Percentiles rank a stretch among this genome's conserved stretches.
Evolutionary conservation across 92 coral and sea anemone genomes (phyloP).

Genomic region (Plumapathes pennacea): DNA sequence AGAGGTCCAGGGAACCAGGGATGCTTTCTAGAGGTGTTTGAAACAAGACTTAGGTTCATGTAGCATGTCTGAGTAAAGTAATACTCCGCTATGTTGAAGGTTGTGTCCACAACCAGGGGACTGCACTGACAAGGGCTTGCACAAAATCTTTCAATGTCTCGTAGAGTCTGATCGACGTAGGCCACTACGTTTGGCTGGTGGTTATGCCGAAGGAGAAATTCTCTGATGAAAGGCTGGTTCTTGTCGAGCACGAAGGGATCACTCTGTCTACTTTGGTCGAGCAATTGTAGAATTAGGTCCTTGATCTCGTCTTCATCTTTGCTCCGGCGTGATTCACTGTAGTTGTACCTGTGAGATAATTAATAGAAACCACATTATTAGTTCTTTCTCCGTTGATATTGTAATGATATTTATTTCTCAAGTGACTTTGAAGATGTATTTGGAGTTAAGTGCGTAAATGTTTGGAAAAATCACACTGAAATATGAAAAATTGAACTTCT

Average conservation of each 20-base stretch:
- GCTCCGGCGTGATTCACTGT: slow-evolving; percentile 12
- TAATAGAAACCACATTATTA: too few relatives aligned
- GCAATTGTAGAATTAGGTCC: slow-evolving; percentile 22
- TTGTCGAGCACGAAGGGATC: slow-evolving; percentile 16
- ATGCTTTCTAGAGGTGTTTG: slow-evolving; percentile 5
- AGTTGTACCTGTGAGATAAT: slow-evolving; percentile 33
- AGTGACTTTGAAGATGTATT: too few relatives aligned
- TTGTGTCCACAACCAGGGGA: slow-evolving; percentile 29
- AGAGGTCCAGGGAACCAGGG: slow-evolving; percentile 47
- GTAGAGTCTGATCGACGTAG: slow-evolving; percentile 16
- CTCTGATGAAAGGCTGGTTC: slow-evolving; percentile 20
- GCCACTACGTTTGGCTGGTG: slow-evolving; percentile 48
- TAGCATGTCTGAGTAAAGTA: slow-evolving; percentile 37
- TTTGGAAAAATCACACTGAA: too few relatives aligned
- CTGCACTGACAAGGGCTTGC: neutral
- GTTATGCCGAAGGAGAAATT: slow-evolving; percentile 24
- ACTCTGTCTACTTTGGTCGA: slow-evolving; percentile 7
- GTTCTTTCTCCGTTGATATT: too few relatives aligned
- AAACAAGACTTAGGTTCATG: slow-evolving; percentile 16
- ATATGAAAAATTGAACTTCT: too few relatives aligned
- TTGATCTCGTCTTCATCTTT: slow-evolving; percentile 19
- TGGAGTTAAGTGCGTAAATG: too few relatives aligned
- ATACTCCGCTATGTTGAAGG: slow-evolving; percentile 27
- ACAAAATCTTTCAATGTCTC: slow-evolving; percentile 16
- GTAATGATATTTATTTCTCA: too few relatives aligned